phyloP scores from a whole-genome alignment of 2,888 invertebrate species.

The Toxonevra muliebris region DNA sequence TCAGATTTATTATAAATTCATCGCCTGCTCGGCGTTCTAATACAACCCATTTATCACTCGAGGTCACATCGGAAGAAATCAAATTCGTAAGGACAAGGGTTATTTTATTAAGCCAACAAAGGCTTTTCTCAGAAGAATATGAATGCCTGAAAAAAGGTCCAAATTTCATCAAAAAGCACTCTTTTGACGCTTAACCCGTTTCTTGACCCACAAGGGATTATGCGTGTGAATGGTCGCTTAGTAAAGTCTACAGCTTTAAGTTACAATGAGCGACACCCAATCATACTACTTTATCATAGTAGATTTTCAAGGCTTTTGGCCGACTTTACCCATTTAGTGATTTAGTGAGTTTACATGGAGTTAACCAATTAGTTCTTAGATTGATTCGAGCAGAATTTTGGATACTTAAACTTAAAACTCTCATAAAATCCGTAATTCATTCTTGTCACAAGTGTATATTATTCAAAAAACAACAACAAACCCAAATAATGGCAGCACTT shows the following conservation, averaged over 20 bases:
- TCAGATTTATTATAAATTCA: background rate
- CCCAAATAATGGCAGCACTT: conserved; percentile 7
- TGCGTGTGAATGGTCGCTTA: conserved; percentile 28
- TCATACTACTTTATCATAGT: conserved; percentile 21
- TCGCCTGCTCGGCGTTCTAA: too few species aligned
- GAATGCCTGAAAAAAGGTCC: background rate
- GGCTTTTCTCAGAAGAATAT: conserved; percentile 1
- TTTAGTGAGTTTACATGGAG: background rate
- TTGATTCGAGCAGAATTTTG: background rate
- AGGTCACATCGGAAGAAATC: background rate
- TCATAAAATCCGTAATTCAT: conserved; percentile 5
- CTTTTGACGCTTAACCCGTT: conserved; percentile 25
- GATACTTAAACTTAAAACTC: conserved; percentile 14
- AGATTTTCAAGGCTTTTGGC: conserved; percentile 1
- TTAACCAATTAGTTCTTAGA: conserved; percentile 9
- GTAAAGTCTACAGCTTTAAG: conserved; percentile 7
- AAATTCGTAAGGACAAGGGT: background rate
- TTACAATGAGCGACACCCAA: conserved; percentile 22
- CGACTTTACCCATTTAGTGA: background rate
- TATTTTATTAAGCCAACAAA: background rate
- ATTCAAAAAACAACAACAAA: background rate
- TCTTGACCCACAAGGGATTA: conserved; percentile 15
- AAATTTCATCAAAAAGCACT: conserved; percentile 3
- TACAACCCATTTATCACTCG: background rate
- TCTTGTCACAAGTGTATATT: background rate